Base-by-base conservation (phyloP, 2,797 vertebrate genomes). In the Chelidonichthys spinosus region DNA sequence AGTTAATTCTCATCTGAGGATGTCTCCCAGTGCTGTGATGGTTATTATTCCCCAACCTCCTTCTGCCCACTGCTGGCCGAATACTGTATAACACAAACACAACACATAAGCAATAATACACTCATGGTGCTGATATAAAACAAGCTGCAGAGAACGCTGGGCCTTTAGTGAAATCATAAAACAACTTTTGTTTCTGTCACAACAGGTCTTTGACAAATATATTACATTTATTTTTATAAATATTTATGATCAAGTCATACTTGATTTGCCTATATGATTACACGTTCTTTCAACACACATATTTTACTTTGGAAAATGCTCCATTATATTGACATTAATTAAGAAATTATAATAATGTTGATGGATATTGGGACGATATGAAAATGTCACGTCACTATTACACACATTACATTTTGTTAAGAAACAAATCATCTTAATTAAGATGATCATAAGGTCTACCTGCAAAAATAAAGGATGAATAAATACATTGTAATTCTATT, bases 11-110 rank as follows among this genome's bases (percentile, higher is more conserved):
- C 11, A 58, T 35, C 14, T 17, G 2, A 42, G 1, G 64, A 42
- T 7, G 17, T 17, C 47, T 25, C 25, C 69, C 17, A 7, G 32
- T 25, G 55, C 18, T 49, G 5, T 46, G 18, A 25, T 55, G 54
- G 18, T 39, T 36, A 5, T 8, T 17, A 13, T 74, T 70, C 11
- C 40, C 15, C 58, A 69, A 55, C 56, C n/a, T 53, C 15, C 18
- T 81, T 63, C 78, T 83, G 89, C 88, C 88, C 87, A 81, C 90
- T 90, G 82, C 77, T 90, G 90, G 58, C 61, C 75, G 74, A 11
- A 14, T 4, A 3, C 25, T 58, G 53, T 47, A 78, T 53, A 47
- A 66, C 64, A 72, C 4, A n/a, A 33, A n/a, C 11, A 3, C 4
- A 8, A 46, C 33, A 58, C 36, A 46, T 9, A 2, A 15, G n/a